Evolutionary conservation across 2,113 vertebrate species (phyloP).

Genomic region (Corythornis vintsioides): DNA sequence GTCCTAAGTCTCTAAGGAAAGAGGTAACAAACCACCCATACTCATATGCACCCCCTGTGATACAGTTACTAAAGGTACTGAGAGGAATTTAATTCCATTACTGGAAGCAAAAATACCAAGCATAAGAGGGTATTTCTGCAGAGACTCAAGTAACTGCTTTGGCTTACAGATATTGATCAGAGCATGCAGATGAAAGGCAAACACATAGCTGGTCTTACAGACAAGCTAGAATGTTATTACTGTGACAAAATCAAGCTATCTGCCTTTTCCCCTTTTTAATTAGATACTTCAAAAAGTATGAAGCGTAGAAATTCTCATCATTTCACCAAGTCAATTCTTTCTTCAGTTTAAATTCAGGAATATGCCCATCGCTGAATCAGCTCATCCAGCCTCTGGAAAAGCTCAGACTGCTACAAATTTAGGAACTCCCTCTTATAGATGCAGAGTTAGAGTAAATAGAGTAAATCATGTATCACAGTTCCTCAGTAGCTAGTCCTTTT

Average conservation of each 20-base stretch:
- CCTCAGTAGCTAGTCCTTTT: neutral
- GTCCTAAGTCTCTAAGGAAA: neutral
- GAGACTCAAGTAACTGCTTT: neutral
- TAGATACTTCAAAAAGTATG: neutral
- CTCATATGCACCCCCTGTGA: neutral
- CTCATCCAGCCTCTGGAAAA: constrained; percentile 1
- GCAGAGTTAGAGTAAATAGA: constrained; percentile 54
- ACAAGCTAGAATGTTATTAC: neutral
- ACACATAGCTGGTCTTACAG: neutral
- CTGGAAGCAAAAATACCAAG: constrained; percentile 15
- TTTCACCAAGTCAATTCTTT: constrained; percentile 8
- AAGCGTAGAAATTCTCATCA: neutral
- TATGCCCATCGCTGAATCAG: constrained; percentile 54
- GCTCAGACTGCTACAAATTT: constrained; percentile 6
- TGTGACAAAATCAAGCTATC: constrained; percentile 10
- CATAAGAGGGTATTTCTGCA: constrained; percentile 35
- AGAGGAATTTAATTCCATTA: neutral
- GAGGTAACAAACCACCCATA: neutral
- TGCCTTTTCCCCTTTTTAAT: constrained; percentile 6
- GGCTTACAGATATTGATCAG: constrained; percentile 39
- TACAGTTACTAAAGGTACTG: neutral
- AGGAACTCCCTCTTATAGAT: neutral
- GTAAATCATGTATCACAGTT: constrained; percentile 7
- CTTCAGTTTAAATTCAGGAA: constrained; percentile 28
- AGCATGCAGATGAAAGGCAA: constrained; percentile 57